Percentiles rank a stretch among this genome's conserved stretches.
Evolutionary conservation across 1,140 invertebrate species (phyloP).

Genomic region (Rhopalosiphum padi): DNA sequence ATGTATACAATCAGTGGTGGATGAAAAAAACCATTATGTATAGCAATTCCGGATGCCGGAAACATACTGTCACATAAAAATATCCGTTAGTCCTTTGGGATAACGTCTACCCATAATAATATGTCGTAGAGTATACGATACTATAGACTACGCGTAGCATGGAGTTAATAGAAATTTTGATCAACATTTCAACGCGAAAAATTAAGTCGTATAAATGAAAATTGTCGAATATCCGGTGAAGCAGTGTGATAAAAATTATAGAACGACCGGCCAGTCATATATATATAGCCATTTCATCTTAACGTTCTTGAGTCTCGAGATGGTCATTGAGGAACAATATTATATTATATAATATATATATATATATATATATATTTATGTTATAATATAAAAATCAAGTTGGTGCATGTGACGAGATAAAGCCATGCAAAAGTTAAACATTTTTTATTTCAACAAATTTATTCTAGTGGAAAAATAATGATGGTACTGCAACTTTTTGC

Average conservation of each 20-base stretch:
- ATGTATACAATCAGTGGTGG: neutral
- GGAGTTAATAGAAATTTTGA: neutral
- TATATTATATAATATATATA: no score
- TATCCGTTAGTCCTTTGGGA: neutral
- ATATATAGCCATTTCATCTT: neutral
- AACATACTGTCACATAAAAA: conserved; percentile 22
- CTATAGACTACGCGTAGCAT: neutral
- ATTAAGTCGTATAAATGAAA: neutral
- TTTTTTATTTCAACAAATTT: neutral
- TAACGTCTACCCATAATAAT: neutral
- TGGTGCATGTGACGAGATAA: neutral
- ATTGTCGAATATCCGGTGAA: neutral
- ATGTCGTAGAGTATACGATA: neutral
- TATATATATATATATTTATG: neutral
- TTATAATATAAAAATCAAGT: neutral
- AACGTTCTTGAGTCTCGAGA: neutral
- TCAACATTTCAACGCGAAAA: neutral
- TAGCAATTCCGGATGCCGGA: neutral
- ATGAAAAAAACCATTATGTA: conserved; percentile 8
- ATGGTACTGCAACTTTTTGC: fast-evolving
- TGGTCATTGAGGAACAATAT: neutral
- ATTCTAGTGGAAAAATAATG: neutral
- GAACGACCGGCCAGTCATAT: no score
- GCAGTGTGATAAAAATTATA: neutral
- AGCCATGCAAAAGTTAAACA: neutral